These are phyloP conservation scores for Ceratina japonica DNA, from an alignment of 1,140 invertebrate species.

Conservation along the genomic window DNA sequence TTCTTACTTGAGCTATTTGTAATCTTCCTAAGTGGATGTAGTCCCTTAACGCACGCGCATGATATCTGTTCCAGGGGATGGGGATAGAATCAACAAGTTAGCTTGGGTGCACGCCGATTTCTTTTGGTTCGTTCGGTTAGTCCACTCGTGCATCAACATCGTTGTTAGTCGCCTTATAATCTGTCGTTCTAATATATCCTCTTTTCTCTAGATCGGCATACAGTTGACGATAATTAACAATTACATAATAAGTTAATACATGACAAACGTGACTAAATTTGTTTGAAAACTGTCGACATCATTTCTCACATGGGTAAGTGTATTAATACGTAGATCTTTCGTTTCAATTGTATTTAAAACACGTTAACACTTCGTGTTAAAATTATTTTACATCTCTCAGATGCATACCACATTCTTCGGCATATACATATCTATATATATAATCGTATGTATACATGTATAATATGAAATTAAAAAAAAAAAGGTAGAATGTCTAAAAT, in stretches of 20 bases:
- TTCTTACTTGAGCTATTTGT: no score
- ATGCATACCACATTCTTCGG: constrained; percentile 3
- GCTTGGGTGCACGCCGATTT: not conserved
- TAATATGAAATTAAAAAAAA: constrained; percentile 19
- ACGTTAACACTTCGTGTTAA: constrained; percentile 10
- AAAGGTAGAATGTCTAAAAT: not conserved
- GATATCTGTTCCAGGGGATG: not conserved
- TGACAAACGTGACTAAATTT: constrained; percentile 15
- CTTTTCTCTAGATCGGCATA: not conserved
- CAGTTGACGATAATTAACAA: not conserved
- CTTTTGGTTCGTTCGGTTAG: not conserved
- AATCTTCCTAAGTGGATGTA: no score
- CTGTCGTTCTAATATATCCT: not conserved
- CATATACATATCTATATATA: constrained; percentile 6
- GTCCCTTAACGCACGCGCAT: constrained; percentile 15
- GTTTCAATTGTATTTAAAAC: constrained; percentile 12
- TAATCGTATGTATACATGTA: not conserved
- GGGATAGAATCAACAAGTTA: constrained; percentile 11
- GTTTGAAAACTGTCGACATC: not conserved
- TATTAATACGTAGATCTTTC: not conserved
- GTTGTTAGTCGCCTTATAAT: not conserved
- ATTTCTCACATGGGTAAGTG: not conserved
- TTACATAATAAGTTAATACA: constrained; percentile 8
- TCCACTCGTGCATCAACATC: not conserved
- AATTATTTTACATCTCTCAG: constrained; percentile 17